Percentiles rank a stretch among this genome's conserved stretches.
phyloP scores from a whole-genome alignment of 1,140 invertebrate genomes.

The Lasioglossum albipes region DNA sequence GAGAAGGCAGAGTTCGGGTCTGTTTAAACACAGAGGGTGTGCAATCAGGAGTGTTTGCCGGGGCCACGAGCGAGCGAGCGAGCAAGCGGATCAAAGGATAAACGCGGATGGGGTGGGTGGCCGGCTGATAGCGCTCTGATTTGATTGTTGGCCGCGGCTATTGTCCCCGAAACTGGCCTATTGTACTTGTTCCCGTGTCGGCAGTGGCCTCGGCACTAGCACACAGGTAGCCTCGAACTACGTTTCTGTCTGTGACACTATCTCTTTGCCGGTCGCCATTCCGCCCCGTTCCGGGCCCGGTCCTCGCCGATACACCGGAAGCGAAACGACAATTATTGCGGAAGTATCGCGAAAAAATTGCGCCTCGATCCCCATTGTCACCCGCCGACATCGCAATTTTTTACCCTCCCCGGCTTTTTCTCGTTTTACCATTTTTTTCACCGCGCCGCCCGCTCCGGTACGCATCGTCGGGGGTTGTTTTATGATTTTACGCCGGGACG shows the following conservation, averaged over 20 bases:
- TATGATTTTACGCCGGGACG: constrained; percentile 17
- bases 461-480: constrained; percentile 6
- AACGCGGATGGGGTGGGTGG: constrained; percentile 68
- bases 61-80: constrained; percentile 65
- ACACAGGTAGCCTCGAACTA: constrained; percentile 57
- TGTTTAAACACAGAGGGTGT: constrained; percentile 78
- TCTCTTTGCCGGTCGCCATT: constrained; percentile 59
- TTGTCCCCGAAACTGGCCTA: constrained; percentile 74
- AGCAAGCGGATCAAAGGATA: constrained; percentile 78
- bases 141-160: constrained; percentile 79
- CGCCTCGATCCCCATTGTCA: constrained; percentile 15
- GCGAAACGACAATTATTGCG: constrained; percentile 63
- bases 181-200: constrained; percentile 65
- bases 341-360: constrained; percentile 50
- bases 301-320: constrained; percentile 2
- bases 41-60: constrained; percentile 80
- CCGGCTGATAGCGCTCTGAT: constrained; percentile 77
- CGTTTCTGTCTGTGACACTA: constrained; percentile 71
- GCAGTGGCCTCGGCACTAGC: constrained; percentile 57
- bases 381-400: not conserved
- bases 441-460: not conserved
- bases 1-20: constrained; percentile 69
- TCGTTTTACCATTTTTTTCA: too few species aligned
- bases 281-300: constrained; percentile 27
- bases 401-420: not conserved